Percentiles rank a stretch among this genome's conserved stretches.
Conservation (phyloP, 2,797 vertebrate species). For the Poecilia picta region DNA sequence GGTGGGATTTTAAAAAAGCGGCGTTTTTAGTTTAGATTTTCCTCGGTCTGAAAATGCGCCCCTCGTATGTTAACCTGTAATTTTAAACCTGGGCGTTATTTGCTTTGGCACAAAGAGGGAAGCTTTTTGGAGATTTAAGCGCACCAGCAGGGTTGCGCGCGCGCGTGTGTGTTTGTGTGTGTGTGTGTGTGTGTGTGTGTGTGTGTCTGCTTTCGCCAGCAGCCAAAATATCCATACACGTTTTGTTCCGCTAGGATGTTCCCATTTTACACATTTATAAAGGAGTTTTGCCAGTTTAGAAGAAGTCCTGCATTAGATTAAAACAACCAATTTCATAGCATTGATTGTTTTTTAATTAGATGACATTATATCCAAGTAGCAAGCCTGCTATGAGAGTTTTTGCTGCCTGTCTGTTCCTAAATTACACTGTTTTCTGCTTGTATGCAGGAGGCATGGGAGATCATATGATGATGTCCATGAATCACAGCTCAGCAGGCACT, state of each 20-base stretch:
- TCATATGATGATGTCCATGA: slow-evolving; percentile 95
- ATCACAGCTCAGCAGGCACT: slow-evolving; percentile 82
- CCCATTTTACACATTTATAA: background rate
- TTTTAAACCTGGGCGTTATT: slow-evolving; percentile 68
- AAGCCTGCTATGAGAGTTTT: background rate
- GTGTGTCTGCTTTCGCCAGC: slow-evolving; percentile 22
- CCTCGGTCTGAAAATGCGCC: slow-evolving; percentile 18
- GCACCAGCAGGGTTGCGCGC: slow-evolving; percentile 36
- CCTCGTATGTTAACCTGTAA: slow-evolving; percentile 63
- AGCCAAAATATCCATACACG: slow-evolving; percentile 49
- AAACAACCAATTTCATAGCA: background rate
- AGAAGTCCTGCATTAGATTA: background rate
- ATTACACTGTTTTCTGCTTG: slow-evolving; percentile 54
- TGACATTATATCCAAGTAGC: background rate
- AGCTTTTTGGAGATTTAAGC: slow-evolving; percentile 43
- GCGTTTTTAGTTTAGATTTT: background rate
- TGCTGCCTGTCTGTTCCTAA: slow-evolving; percentile 43
- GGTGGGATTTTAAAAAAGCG: slow-evolving; percentile 32
- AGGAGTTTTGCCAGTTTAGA: background rate
- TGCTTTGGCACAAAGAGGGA: slow-evolving; percentile 68
- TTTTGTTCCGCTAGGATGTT: slow-evolving; percentile 24
- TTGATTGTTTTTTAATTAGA: background rate
- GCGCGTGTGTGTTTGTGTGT: slow-evolving; percentile 32
- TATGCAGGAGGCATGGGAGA: slow-evolving; percentile 88
- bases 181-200: slow-evolving; percentile 36